Evolutionary conservation across 2,113 vertebrate species (phyloP).

Genomic region (Otolemur garnettii): DNA sequence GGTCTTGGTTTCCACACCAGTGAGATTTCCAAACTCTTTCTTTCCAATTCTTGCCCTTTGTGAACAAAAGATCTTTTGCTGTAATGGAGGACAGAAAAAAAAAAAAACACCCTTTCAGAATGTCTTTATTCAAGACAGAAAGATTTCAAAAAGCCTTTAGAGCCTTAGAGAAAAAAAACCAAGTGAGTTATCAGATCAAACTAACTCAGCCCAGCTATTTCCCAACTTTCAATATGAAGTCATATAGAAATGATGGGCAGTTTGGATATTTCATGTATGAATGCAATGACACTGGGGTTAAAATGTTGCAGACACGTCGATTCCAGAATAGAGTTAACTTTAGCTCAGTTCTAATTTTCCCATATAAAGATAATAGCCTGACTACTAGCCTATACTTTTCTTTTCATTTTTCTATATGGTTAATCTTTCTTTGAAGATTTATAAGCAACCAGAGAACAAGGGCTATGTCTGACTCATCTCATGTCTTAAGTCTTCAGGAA

Average conservation of each 20-base stretch:
- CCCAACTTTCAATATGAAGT: background rate
- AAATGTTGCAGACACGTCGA: background rate
- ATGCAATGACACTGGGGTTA: background rate
- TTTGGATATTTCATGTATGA: background rate
- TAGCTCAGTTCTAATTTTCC: slow-evolving; percentile 13
- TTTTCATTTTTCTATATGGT: slow-evolving; percentile 14
- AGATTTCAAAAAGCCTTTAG: slow-evolving; percentile 33
- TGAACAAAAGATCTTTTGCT: slow-evolving; percentile 45
- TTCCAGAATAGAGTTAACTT: background rate
- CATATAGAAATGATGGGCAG: background rate
- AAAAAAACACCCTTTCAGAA: background rate
- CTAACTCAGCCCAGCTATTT: background rate
- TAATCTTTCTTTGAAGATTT: background rate
- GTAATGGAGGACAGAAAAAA: background rate
- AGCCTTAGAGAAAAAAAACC: background rate
- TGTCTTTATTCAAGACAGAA: background rate
- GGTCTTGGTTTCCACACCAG: slow-evolving; percentile 15
- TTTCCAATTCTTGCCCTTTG: background rate
- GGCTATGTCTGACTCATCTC: background rate
- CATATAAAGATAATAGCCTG: slow-evolving; percentile 3
- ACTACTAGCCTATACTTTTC: background rate
- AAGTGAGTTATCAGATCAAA: background rate
- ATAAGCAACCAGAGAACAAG: slow-evolving; percentile 21
- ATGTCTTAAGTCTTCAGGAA: background rate
- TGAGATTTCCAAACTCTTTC: slow-evolving; percentile 34